Percentiles rank a stretch among this genome's conserved stretches.
Evolutionary conservation across 2,113 vertebrate species (phyloP).

Genomic region (Vulpes ferrilata): DNA sequence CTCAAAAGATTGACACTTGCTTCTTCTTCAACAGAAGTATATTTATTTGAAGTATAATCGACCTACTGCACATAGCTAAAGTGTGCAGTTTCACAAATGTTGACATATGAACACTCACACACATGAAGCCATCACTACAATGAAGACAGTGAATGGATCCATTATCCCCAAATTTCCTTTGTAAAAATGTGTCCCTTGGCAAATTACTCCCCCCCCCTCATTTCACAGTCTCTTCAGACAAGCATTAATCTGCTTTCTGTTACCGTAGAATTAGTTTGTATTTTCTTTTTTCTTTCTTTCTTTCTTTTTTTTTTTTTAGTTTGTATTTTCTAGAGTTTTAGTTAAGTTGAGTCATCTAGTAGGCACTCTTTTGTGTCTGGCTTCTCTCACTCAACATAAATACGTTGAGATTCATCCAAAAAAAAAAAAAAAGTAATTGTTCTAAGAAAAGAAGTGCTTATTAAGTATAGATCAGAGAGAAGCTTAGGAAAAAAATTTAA

Average conservation of each 20-base stretch:
- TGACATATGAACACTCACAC: background rate
- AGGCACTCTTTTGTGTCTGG: background rate
- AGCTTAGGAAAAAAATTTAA: background rate
- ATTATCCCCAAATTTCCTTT: background rate
- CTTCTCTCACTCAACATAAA: background rate
- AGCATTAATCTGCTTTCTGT: background rate
- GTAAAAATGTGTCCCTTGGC: background rate
- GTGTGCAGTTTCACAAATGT: background rate
- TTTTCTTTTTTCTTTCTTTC: background rate
- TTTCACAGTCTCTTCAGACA: background rate
- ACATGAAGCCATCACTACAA: background rate
- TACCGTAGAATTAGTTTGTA: background rate
- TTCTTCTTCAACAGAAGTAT: background rate
- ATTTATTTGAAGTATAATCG: conserved; percentile 23
- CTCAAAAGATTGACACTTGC: background rate
- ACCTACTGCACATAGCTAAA: background rate
- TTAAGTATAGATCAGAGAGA: background rate
- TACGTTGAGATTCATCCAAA: background rate
- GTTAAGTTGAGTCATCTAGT: background rate
- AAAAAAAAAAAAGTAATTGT: too few relatives aligned
- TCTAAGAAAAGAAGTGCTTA: background rate
- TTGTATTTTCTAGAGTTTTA: background rate
- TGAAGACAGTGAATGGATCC: background rate
- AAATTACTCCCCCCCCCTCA: background rate
- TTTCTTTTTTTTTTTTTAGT: background rate